Evolutionary conservation across 1,140 invertebrate genomes (phyloP), one percentile per base, ranked within the genome.

Genomic region (Drosophila lacertosa): DNA sequence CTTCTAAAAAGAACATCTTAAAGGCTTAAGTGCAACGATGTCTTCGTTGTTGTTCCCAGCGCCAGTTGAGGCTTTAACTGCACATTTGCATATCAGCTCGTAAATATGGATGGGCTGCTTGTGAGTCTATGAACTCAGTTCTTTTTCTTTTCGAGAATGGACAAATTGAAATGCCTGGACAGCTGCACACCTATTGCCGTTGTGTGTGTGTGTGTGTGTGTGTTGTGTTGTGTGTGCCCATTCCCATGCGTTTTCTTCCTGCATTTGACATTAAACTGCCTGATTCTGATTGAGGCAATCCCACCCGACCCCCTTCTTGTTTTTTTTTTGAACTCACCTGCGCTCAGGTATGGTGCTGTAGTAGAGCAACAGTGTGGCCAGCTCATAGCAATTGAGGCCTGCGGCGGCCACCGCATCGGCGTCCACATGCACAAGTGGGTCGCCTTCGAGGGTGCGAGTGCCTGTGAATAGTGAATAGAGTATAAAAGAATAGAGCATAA

Each of bases 321-420:
- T 4, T 10, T n/a, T 33, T 3, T n/a, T n/a, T 20, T 50, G 6
- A 29, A 88, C 91, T 93, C 91, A 94, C 93, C 91, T 86, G 69
- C 82, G 92, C 51, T 91, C 84, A 16, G 93, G 92, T 77, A 94
- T 92, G 35, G 93, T 92, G 45, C 92, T 92, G 86, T 93, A 93
- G 91, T 93, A 94, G 50, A 93, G 88, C 44, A 94, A 69, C 59
- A 93, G 76, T 57, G 93, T 93, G 44, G 93, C 93, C 54, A 93
- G 90, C 89, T 93, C 93, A 57, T 93, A 92, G 75, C 92, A 92
- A 65, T 93, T 93, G 22, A 93, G 83, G 29, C 92, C 92, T 37
- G 92, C 92, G 69, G 89, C 82, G 22, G 90, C 81, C 60, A 93
- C 92, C 68, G 90, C 92, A 64, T 92, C 92, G 4, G 92, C 92